Percentiles rank a stretch among this genome's conserved stretches.
These are phyloP conservation scores for Lathamus discolor DNA, from an alignment of 2,113 vertebrate genomes.

Conservation along the genomic window DNA sequence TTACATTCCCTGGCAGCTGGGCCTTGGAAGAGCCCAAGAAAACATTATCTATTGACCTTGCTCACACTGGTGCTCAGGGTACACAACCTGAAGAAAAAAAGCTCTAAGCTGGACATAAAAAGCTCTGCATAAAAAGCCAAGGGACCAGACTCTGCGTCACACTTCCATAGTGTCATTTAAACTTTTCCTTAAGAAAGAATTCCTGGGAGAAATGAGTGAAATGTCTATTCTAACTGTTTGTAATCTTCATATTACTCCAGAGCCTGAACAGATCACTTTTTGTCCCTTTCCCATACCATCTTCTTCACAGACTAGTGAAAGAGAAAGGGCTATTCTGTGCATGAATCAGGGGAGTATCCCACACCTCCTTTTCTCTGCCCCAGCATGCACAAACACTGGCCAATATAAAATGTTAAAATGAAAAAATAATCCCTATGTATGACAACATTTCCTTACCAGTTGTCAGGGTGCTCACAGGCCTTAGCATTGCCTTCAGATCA, in stretches of 20 bases:
- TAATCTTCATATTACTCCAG: neutral
- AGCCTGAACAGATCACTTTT: neutral
- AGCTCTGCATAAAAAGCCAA: neutral
- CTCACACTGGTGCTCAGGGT: neutral
- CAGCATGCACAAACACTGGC: neutral
- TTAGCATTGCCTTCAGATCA: neutral
- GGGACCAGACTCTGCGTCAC: neutral
- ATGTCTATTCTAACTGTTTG: neutral
- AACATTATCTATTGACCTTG: neutral
- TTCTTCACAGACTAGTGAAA: neutral
- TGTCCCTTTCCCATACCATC: neutral
- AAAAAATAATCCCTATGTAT: neutral
- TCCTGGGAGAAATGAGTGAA: neutral
- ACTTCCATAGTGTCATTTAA: neutral
- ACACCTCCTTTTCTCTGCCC: neutral
- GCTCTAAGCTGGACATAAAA: neutral
- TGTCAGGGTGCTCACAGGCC: fast-evolving
- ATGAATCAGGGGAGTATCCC: neutral
- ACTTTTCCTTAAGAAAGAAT: neutral
- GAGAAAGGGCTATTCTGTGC: neutral
- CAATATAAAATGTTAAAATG: neutral
- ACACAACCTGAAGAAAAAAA: neutral
- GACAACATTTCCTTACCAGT: neutral
- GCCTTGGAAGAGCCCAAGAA: neutral
- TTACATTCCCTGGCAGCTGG: neutral